A percentile compares a stretch with the other conserved stretches of the same genome.
Conservation (phyloP, 2,888 invertebrate species). For the Drosophila nr. medialis region DNA sequence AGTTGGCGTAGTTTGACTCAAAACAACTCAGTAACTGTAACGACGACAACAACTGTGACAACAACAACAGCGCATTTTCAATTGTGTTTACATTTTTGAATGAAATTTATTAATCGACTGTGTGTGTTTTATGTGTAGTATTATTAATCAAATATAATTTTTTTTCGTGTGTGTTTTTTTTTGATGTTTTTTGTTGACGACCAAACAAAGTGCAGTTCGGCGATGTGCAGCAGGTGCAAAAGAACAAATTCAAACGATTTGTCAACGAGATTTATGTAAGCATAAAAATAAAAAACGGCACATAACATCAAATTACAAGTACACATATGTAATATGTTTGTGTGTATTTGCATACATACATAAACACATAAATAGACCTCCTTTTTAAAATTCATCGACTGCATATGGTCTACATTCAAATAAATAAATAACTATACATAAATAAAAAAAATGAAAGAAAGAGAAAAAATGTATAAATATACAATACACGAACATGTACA, state of each 20-base stretch:
- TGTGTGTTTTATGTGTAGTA: conserved; percentile 18
- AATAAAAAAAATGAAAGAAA: conserved; percentile 5
- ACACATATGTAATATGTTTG: conserved; percentile 21
- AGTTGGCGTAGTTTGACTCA: conserved; percentile 66
- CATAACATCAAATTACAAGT: conserved; percentile 43
- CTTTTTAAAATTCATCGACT: not conserved
- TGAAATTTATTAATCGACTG: conserved; percentile 43
- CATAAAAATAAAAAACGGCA: conserved; percentile 36
- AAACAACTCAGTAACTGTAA: conserved; percentile 51
- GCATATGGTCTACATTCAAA: not conserved
- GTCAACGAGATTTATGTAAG: conserved; percentile 58
- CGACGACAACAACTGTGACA: conserved; percentile 32
- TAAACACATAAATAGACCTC: not conserved
- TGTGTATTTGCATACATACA: conserved; percentile 13
- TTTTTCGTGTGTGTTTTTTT: conserved; percentile 27
- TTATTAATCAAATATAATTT: conserved; percentile 15
- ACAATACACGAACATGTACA: conserved; percentile 36
- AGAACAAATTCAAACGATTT: conserved; percentile 33
- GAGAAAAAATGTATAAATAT: conserved; percentile 8
- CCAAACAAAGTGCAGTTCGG: conserved; percentile 21
- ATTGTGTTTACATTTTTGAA: conserved; percentile 53
- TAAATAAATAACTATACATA: conserved; percentile 3
- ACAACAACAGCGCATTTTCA: conserved; percentile 49
- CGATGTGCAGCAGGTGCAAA: conserved; percentile 41
- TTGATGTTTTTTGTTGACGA: conserved; percentile 7